A percentile compares a stretch with the other conserved stretches of the same genome.
Evolutionary conservation across 2,888 invertebrate genomes (phyloP).

Genomic region (Oegoconia quadripuncta): DNA sequence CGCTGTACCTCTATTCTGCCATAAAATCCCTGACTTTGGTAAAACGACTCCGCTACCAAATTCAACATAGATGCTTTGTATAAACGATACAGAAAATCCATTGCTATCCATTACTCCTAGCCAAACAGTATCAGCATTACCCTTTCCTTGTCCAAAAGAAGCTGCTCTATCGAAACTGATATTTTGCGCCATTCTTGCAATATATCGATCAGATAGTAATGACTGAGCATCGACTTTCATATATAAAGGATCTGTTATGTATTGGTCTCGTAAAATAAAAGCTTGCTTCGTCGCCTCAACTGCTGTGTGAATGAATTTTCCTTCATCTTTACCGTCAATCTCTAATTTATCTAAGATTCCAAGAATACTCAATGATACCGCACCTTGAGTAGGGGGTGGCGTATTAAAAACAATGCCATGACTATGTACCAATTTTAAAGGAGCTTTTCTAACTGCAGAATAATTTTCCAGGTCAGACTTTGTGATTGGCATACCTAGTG

Average conservation of each 20-base stretch:
- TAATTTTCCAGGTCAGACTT: slow-evolving; percentile 54
- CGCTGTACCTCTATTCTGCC: slow-evolving; percentile 61
- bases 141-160: slow-evolving; percentile 36
- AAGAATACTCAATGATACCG: slow-evolving; percentile 55
- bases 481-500: slow-evolving; percentile 56
- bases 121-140: slow-evolving; percentile 66
- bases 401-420: slow-evolving; percentile 55
- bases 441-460: slow-evolving; percentile 46
- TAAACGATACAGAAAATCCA: slow-evolving; percentile 68
- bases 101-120: slow-evolving; percentile 65
- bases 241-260: slow-evolving; percentile 57
- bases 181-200: slow-evolving; percentile 46
- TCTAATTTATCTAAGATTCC: slow-evolving; percentile 57
- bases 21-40: slow-evolving; percentile 62
- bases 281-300: slow-evolving; percentile 63
- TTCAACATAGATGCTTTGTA: slow-evolving; percentile 57
- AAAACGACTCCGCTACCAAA: slow-evolving; percentile 62
- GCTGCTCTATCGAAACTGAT: slow-evolving; percentile 41
- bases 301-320: slow-evolving; percentile 53
- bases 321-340: slow-evolving; percentile 51
- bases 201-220: slow-evolving; percentile 37
- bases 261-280: slow-evolving; percentile 45
- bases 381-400: slow-evolving; percentile 70
- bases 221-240: slow-evolving; percentile 51
- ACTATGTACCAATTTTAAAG: slow-evolving; percentile 48